Base-by-base conservation (phyloP, 2,797 vertebrate genomes). In the Clarias pachynema region DNA sequence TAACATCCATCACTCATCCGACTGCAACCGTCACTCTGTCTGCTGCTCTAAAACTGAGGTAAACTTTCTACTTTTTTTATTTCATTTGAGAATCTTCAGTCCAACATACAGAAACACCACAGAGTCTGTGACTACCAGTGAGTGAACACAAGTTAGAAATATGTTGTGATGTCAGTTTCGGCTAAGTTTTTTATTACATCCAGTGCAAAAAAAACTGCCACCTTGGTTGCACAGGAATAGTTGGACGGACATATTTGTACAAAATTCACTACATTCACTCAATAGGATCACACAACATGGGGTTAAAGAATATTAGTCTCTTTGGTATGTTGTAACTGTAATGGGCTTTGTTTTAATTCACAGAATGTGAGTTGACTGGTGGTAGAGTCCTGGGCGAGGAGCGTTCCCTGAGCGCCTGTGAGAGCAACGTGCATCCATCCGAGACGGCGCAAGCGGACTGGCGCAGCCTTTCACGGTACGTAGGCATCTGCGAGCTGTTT, bases 361-460 rank as follows among this genome's bases (percentile, higher is more conserved):
- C 97, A 97, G 98, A 97, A 97, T 99, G 97, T 92, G 96, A 97
- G 95, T 98, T 98, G 93, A 98, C 96, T 91, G 98, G 98, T 91
- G 97, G 98, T 93, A 99, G 96, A 93, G 98, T 98, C 94, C 98
- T 95, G 82, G 98, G 98, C 82, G 98, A 99, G 86, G 97, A 98
- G 89, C 98, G 95, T 92, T 99, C 97, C 94, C 98, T 93, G 92
- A 99, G 96, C 88, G 98, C 98, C 96, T 99, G 98, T 91, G 98
- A 98, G 93, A 99, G 96, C 95, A 99, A 95, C 57, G 97, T 98
- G 95, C 98, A 99, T 87, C 98, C 98, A 69, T 99, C 98, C 0
- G 98, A 98, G 90, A 99, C 96, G 10, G 98, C 98, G 22, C 97
- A 98, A 65, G 98, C 98, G 0, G 98, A 97, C 93, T 96, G 97